phyloP scores from a whole-genome alignment of 2,797 vertebrate genomes.

The Acridotheres tristis region DNA sequence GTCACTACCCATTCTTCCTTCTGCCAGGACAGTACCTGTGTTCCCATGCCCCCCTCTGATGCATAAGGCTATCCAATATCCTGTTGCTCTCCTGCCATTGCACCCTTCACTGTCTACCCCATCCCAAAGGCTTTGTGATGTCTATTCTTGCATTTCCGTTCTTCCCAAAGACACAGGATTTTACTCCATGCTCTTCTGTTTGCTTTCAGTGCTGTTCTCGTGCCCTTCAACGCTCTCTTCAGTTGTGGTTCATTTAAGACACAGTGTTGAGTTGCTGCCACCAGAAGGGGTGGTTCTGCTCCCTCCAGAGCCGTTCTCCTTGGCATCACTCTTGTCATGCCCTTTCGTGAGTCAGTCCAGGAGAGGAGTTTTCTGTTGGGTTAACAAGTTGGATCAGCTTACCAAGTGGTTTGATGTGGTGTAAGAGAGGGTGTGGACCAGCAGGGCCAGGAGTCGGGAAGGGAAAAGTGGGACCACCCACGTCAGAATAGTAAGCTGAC shows the following conservation, averaged over 20 bases:
- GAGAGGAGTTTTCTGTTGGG: slow-evolving; percentile 30
- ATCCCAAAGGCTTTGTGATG: background rate
- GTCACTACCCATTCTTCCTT: background rate
- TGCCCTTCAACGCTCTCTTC: rapidly evolving
- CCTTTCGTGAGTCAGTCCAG: slow-evolving; percentile 39
- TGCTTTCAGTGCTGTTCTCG: background rate
- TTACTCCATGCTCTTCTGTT: background rate
- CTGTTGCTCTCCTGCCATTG: background rate
- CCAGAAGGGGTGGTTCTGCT: background rate
- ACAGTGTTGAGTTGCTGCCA: background rate
- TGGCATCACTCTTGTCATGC: background rate
- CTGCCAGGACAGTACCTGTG: background rate
- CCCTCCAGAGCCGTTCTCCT: background rate
- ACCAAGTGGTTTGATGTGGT: slow-evolving; percentile 49
- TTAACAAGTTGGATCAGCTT: slow-evolving; percentile 23
- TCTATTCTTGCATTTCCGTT: background rate
- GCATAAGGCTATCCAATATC: rapidly evolving
- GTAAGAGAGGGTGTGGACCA: slow-evolving; percentile 55
- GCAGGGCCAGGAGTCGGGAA: background rate
- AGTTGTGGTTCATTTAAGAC: background rate
- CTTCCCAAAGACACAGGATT: background rate
- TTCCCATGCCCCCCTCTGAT: background rate
- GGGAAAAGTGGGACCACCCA: slow-evolving; percentile 51
- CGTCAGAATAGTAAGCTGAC: background rate
- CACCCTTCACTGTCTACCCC: background rate